Evolutionary conservation across 1,140 invertebrate species (phyloP).

Genomic region (Calycopis cecrops): DNA sequence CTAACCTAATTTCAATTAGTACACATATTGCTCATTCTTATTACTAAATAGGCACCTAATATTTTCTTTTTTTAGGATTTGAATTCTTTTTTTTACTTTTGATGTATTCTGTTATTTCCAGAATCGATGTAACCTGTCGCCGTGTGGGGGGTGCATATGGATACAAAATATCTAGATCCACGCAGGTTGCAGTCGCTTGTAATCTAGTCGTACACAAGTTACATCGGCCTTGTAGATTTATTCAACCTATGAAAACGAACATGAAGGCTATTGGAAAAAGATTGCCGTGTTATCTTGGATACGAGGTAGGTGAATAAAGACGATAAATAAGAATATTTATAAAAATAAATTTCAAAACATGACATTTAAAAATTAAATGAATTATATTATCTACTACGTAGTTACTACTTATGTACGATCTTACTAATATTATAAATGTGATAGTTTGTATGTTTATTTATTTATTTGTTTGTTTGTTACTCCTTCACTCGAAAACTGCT

Average conservation of each 20-base stretch:
- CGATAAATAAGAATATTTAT: not conserved
- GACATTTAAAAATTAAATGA: not conserved
- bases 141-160: constrained; percentile 45
- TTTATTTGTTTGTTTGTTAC: too few species aligned
- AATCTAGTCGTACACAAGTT: constrained; percentile 33
- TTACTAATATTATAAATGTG: too few species aligned
- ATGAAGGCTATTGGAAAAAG: constrained; percentile 81
- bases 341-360: not conserved
- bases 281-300: constrained; percentile 72
- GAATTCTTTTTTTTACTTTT: too few species aligned
- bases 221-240: constrained; percentile 45
- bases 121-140: constrained; percentile 77
- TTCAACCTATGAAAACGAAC: constrained; percentile 77
- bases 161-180: constrained; percentile 37
- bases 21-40: too few species aligned
- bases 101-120: too few species aligned
- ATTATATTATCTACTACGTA: not conserved
- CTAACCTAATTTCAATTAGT: too few species aligned
- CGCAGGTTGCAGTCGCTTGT: constrained; percentile 33
- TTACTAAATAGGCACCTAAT: too few species aligned
- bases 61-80: too few species aligned
- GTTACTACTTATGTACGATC: too few species aligned
- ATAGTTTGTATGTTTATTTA: too few species aligned
- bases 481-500: too few species aligned
- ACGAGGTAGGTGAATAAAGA: constrained; percentile 72